Conservation (phyloP, 2,888 invertebrate species). For the Bellardia bayeri region DNA sequence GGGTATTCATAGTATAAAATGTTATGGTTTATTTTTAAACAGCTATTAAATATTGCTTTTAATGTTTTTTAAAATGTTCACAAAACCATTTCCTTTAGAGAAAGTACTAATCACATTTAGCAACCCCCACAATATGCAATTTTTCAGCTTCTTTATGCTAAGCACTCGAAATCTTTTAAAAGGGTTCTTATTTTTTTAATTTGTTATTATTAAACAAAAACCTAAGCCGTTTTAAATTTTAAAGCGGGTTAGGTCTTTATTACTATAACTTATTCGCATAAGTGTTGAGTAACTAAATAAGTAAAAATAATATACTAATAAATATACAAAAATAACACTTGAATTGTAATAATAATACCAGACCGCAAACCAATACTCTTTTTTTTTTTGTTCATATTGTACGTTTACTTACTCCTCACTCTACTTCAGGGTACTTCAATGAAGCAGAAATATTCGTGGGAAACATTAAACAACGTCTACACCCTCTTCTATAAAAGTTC, state of each 20-base stretch:
- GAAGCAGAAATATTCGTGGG: conserved; percentile 74
- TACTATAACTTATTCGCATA: conserved; percentile 3
- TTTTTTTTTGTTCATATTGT: background rate
- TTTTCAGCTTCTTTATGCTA: conserved; percentile 2
- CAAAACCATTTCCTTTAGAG: background rate
- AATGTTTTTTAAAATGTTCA: background rate
- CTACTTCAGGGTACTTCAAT: conserved; percentile 68
- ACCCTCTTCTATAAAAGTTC: conserved; percentile 72
- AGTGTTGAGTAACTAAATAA: conserved; percentile 52
- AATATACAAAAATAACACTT: conserved; percentile 68
- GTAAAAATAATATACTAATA: conserved; percentile 44
- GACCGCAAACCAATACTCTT: conserved; percentile 69
- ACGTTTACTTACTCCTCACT: conserved; percentile 32
- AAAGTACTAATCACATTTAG: background rate
- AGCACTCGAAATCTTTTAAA: conserved; percentile 34
- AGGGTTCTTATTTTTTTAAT: conserved; percentile 40
- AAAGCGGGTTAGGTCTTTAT: conserved; percentile 59
- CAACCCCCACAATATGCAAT: conserved; percentile 42
- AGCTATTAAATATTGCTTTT: too few species aligned
- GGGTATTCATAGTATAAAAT: conserved; percentile 35
- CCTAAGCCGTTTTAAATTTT: background rate
- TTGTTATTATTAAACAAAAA: background rate
- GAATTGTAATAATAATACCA: conserved; percentile 69
- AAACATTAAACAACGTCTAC: conserved; percentile 72
- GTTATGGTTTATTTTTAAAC: background rate